Conservation (phyloP, 2,113 vertebrate species). For the Cygnus buccinator region DNA sequence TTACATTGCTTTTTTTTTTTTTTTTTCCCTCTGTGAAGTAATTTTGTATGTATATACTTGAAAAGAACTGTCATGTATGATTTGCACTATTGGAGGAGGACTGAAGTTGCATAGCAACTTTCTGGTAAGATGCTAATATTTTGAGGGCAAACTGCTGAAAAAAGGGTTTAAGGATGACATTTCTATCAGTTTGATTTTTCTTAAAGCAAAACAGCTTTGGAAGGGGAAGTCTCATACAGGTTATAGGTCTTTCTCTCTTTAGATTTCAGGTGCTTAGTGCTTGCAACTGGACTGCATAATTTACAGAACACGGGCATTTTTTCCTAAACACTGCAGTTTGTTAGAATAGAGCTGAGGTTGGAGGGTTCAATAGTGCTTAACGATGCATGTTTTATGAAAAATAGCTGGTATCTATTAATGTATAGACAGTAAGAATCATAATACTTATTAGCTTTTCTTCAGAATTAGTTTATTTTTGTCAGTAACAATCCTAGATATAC, state of each 20-base stretch:
- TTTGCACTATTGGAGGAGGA: conserved; percentile 88
- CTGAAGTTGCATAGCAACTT: conserved; percentile 74
- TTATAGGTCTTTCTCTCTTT: conserved; percentile 78
- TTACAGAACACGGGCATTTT: conserved; percentile 81
- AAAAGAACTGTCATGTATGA: conserved; percentile 86
- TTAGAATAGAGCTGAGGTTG: conserved; percentile 80
- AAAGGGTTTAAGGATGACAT: conserved; percentile 74
- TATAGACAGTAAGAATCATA: conserved; percentile 90
- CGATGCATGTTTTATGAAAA: conserved; percentile 87
- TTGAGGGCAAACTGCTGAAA: conserved; percentile 81
- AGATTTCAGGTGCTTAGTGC: conserved; percentile 79
- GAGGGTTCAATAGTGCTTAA: conserved; percentile 88
- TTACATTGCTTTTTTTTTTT: conserved; percentile 22
- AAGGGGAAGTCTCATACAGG: conserved; percentile 80
- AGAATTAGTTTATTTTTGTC: conserved; percentile 89
- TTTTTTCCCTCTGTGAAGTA: conserved; percentile 65
- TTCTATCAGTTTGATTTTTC: conserved; percentile 64
- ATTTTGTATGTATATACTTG: conserved; percentile 84
- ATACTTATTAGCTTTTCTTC: conserved; percentile 87
- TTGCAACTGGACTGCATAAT: conserved; percentile 80
- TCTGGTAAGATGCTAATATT: conserved; percentile 68
- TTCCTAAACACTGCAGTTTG: conserved; percentile 85
- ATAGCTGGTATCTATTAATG: conserved; percentile 99
- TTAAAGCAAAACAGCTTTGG: conserved; percentile 69
- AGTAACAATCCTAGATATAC: conserved; percentile 91